Conservation (phyloP, 2,113 vertebrate species). For the Opisthocomus hoazin region DNA sequence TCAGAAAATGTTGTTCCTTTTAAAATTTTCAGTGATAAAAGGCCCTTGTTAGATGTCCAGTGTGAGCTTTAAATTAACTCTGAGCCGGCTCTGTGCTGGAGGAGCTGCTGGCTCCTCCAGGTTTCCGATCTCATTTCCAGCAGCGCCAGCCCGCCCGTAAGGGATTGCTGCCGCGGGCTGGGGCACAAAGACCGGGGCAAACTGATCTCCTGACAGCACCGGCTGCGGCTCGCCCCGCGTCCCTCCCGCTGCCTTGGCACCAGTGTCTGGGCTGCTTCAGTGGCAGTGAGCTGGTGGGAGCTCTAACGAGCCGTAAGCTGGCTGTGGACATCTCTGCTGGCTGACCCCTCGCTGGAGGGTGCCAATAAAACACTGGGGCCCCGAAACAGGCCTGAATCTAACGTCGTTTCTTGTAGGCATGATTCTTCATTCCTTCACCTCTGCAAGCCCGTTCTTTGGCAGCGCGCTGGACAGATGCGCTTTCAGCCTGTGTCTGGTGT, state of each 20-base stretch:
- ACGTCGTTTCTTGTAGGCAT: neutral
- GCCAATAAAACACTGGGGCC: neutral
- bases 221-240: neutral
- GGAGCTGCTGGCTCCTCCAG: neutral
- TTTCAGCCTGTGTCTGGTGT: neutral
- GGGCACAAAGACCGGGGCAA: conserved; percentile 10
- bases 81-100: neutral
- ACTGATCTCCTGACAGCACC: conserved; percentile 32
- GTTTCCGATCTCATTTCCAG: neutral
- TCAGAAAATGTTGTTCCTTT: conserved; percentile 19
- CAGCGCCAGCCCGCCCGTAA: conserved; percentile 3
- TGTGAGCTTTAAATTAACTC: neutral
- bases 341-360: neutral
- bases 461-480: neutral
- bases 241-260: conserved; percentile 34
- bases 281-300: conserved; percentile 30
- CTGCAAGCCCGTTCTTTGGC: neutral
- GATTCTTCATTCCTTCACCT: neutral
- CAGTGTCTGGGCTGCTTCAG: conserved; percentile 33
- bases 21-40: neutral
- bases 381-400: neutral
- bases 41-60: neutral
- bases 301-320: conserved; percentile 26
- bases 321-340: conserved; percentile 45
- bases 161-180: neutral